Evolutionary conservation across 2,888 invertebrate genomes (phyloP).

Genomic region (Monochamus alternatus): DNA sequence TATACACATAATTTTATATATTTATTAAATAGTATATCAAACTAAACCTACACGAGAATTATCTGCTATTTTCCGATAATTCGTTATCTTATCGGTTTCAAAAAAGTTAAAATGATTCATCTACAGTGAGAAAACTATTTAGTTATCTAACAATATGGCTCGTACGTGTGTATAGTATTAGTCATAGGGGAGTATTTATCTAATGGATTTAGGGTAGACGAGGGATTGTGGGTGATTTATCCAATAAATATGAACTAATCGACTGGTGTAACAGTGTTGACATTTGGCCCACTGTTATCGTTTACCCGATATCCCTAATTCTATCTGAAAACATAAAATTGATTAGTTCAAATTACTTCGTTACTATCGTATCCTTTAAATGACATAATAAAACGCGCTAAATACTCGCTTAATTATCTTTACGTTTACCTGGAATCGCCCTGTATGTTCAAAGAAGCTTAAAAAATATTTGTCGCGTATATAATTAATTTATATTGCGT

Average conservation of each 20-base stretch:
- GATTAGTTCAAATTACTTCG: too few relatives aligned
- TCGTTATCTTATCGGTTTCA: neutral
- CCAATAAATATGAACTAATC: slow-evolving; percentile 48
- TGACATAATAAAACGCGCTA: neutral
- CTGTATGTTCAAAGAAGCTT: too few relatives aligned
- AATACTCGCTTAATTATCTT: neutral
- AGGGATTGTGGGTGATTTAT: slow-evolving; percentile 43
- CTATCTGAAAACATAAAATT: neutral
- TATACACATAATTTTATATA: too few relatives aligned
- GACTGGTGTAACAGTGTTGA: slow-evolving; percentile 43
- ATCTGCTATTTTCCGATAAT: neutral
- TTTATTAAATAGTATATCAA: too few relatives aligned
- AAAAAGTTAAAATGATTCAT: slow-evolving; percentile 13
- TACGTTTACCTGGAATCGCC: too few relatives aligned
- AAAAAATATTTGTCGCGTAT: too few relatives aligned
- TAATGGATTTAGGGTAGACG: slow-evolving; percentile 38
- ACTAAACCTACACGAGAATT: neutral
- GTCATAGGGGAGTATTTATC: slow-evolving; percentile 31
- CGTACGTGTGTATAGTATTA: slow-evolving; percentile 23
- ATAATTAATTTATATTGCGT: too few relatives aligned
- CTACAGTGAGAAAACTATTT: slow-evolving; percentile 10
- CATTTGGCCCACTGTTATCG: slow-evolving; percentile 31
- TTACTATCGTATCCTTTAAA: too few relatives aligned
- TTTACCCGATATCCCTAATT: neutral
- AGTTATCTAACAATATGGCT: slow-evolving; percentile 11